Evolutionary conservation across 2,797 vertebrate genomes (phyloP).

Genomic region (Psittacula echo): DNA sequence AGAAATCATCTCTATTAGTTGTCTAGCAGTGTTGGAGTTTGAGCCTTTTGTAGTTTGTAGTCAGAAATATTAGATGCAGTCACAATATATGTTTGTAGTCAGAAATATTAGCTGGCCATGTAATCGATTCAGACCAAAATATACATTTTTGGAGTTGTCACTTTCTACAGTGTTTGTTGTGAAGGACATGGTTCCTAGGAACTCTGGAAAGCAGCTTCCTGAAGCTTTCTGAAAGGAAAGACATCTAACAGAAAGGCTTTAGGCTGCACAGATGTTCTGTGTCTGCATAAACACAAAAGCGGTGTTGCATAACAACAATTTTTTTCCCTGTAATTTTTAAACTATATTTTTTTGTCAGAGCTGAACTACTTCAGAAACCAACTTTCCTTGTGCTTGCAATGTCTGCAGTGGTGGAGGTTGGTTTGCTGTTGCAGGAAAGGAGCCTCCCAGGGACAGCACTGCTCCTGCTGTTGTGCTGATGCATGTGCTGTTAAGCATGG

Average conservation of each 20-base stretch:
- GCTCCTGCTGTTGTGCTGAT: background rate
- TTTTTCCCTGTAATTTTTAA: background rate
- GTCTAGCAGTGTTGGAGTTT: background rate
- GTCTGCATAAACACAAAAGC: background rate
- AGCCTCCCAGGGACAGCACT: background rate
- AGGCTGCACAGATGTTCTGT: background rate
- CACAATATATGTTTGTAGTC: background rate
- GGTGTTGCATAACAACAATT: background rate
- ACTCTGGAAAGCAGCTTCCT: background rate
- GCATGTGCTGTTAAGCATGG: background rate
- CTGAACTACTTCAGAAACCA: background rate
- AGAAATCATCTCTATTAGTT: background rate
- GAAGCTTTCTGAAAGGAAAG: background rate
- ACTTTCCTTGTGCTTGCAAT: background rate
- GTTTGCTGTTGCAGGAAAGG: background rate
- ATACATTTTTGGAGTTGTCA: background rate
- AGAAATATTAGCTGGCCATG: background rate
- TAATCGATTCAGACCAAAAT: background rate
- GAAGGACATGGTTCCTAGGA: background rate
- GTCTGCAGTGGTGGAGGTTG: background rate
- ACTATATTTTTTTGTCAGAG: background rate
- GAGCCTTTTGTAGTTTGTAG: background rate
- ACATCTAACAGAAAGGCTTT: background rate
- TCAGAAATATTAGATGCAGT: background rate
- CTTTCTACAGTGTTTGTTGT: fast-evolving